Base-by-base conservation (phyloP, 2,797 vertebrate genomes). In the Etheostoma nigrum region DNA sequence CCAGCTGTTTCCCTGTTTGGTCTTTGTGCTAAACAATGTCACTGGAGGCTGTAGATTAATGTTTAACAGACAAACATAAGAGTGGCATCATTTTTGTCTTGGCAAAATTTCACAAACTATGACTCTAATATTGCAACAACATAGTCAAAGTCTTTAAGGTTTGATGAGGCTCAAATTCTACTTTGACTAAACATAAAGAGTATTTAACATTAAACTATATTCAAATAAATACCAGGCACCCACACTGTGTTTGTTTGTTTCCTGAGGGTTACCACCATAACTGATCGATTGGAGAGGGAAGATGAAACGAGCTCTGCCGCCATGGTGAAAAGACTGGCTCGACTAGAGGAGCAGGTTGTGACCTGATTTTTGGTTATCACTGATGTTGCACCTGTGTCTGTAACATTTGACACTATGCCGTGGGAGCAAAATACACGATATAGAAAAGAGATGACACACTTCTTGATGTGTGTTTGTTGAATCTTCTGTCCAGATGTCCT, bases 271-370 rank as follows among this genome's bases (percentile, higher is more conserved):
- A 93, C 94, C 9, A 18, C 76, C 4, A 91, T 98, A 70, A 84
- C 86, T 27, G 96, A 96, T 30, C 78, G 92, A 65, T 86, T 98
- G 86, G 96, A 97, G 68, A 86, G 92, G 78, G 95, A 97, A 66
- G 83, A 84, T 13, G 91, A 95, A 81, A 94, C 86, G 64, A 93
- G 91, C 42, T 93, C 93, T 0, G 89, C 89, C 18, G 68, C 90
- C 21, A 9, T 95, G 81, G 90, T 93, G 53, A 95, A 95, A 83
- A 95, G 95, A 62, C 75, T 99, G 84, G 62, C 76, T 25, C 92
- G 92, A 75, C 92, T 99, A 66, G 97, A 99, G 90, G 95, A 97
- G 33, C 97, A 99, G 97, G 98, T 99, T 72, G 69, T 72, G 57
- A 73, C 59, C 83, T 67, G 51, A 27, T 74, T 72, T 76, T 71